Evolutionary conservation across 1,140 invertebrate genomes (phyloP).

Genomic region (Apis cerana): DNA sequence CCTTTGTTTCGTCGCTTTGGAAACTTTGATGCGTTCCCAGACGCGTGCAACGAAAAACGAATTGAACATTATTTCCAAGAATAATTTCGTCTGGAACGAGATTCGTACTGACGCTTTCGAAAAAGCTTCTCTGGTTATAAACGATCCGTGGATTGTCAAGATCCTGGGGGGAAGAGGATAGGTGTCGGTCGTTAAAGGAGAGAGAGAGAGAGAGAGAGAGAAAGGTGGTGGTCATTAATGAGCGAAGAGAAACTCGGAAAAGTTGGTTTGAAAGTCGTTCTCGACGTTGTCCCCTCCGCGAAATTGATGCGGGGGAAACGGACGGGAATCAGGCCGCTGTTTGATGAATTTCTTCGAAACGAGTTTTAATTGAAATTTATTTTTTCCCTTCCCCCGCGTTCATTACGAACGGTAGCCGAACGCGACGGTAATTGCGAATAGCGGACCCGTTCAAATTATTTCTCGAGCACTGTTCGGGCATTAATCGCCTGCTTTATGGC

Average conservation of each 20-base stretch:
- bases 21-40: not conserved
- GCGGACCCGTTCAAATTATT: no score
- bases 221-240: not conserved
- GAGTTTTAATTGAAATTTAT: not conserved
- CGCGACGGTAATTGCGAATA: not conserved
- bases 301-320: not conserved
- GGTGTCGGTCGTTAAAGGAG: conserved; percentile 3
- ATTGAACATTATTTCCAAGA: no score
- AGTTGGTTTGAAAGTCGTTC: not conserved
- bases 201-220: not conserved
- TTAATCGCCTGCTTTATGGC: not conserved
- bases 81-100: no score
- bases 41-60: not conserved
- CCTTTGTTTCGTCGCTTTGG: not conserved
- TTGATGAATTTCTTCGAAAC: conserved; percentile 2
- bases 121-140: not conserved
- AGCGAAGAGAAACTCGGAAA: not conserved
- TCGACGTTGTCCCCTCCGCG: not conserved
- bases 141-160: not conserved
- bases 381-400: not conserved
- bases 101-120: no score
- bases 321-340: not conserved
- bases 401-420: not conserved
- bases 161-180: not conserved
- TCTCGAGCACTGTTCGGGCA: not conserved